Evolutionary conservation across 2,113 vertebrate genomes (phyloP).

Genomic region (Chrysochloris asiatica): DNA sequence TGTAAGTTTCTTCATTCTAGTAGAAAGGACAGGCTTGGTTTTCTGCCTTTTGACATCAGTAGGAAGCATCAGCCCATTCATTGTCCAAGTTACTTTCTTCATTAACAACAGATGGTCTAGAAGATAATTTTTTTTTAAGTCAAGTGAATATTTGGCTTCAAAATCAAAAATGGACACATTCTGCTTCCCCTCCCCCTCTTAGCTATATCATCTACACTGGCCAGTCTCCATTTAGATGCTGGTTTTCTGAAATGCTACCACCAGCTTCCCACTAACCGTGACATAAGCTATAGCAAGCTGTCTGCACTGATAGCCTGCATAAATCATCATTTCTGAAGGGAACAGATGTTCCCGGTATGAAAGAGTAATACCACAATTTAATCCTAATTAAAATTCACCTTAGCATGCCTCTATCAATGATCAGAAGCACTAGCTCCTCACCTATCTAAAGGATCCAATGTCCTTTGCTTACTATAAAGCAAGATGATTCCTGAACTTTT

Average conservation of each 20-base stretch:
- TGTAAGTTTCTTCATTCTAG: constrained; percentile 67
- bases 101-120: constrained; percentile 85
- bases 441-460: constrained; percentile 81
- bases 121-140: constrained; percentile 69
- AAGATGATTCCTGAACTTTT: constrained; percentile 64
- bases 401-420: constrained; percentile 88
- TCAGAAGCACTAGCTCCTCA: constrained; percentile 85
- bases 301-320: constrained; percentile 93
- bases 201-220: constrained; percentile 79
- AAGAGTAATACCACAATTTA: constrained; percentile 95
- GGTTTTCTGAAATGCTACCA: constrained; percentile 86
- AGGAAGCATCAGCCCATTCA: constrained; percentile 78
- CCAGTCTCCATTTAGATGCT: constrained; percentile 81
- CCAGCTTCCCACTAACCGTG: constrained; percentile 87
- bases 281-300: constrained; percentile 94
- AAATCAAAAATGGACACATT: constrained; percentile 76
- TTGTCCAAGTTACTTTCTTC: constrained; percentile 80
- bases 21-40: constrained; percentile 73
- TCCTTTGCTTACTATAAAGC: constrained; percentile 78
- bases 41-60: constrained; percentile 74
- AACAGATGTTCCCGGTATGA: constrained; percentile 93
- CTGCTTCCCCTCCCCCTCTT: constrained; percentile 57
- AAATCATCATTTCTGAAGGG: constrained; percentile 94
- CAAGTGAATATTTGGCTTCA: constrained; percentile 85
- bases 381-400: constrained; percentile 96